Evolutionary conservation across 2,797 vertebrate species (phyloP).

Genomic region (Meriones psammophilus): DNA sequence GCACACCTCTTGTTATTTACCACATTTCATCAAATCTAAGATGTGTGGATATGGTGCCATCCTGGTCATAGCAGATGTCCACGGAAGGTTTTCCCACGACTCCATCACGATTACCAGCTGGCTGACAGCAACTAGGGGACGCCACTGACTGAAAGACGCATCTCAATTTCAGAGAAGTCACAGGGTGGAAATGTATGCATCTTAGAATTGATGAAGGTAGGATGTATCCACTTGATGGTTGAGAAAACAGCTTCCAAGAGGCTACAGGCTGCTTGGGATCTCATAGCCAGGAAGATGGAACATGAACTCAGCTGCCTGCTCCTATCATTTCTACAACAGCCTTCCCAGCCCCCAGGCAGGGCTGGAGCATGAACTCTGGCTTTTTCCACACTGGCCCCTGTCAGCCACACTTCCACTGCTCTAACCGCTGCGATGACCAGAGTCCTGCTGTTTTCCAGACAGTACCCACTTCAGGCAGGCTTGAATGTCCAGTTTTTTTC

Average conservation of each 20-base stretch:
- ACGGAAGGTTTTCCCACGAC: conserved; percentile 58
- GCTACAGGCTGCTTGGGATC: conserved; percentile 22
- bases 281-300: neutral
- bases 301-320: neutral
- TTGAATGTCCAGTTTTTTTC: neutral
- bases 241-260: conserved; percentile 64
- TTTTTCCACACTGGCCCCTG: neutral
- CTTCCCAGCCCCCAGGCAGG: neutral
- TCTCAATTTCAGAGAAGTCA: conserved; percentile 76
- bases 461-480: neutral
- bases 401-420: neutral
- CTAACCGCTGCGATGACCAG: neutral
- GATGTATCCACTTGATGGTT: conserved; percentile 4
- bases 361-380: neutral
- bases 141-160: conserved; percentile 74
- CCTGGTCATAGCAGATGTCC: conserved; percentile 74
- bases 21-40: conserved; percentile 82
- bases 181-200: conserved; percentile 44
- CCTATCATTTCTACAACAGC: neutral
- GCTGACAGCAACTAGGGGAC: conserved; percentile 72
- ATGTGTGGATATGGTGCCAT: conserved; percentile 67
- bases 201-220: conserved; percentile 67
- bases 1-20: conserved; percentile 72
- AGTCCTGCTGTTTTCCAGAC: neutral
- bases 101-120: conserved; percentile 74